Conservation (phyloP, 2,888 invertebrate genomes). For the Himalopsyche anomala region DNA sequence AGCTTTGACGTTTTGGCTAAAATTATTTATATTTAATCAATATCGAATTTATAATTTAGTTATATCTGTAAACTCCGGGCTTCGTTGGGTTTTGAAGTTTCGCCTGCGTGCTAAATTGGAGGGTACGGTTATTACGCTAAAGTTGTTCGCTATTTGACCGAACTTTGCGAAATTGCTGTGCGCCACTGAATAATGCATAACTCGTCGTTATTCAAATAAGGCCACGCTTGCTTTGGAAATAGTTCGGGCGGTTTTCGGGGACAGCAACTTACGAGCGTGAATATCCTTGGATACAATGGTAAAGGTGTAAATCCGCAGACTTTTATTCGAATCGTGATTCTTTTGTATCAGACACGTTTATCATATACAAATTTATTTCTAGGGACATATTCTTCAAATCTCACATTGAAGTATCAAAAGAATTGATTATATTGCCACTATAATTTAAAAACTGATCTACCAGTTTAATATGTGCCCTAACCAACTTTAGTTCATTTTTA, state of each 20-base stretch:
- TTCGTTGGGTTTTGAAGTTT: neutral
- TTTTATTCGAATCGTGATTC: too few species aligned
- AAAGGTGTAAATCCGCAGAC: neutral
- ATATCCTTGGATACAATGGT: neutral
- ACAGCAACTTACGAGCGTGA: neutral
- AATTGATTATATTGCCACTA: too few species aligned
- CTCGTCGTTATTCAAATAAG: constrained; percentile 16
- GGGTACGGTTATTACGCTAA: constrained; percentile 14
- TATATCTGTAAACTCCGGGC: neutral
- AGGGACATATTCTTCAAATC: too few species aligned
- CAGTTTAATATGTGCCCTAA: too few species aligned
- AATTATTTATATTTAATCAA: too few species aligned
- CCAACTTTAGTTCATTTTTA: too few species aligned
- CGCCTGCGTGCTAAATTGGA: neutral
- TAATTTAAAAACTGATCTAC: too few species aligned
- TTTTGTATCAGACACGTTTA: too few species aligned
- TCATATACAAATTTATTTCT: too few species aligned
- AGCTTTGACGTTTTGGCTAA: too few species aligned
- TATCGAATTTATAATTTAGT: too few species aligned
- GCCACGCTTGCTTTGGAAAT: constrained; percentile 26
- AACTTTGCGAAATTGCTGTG: constrained; percentile 8
- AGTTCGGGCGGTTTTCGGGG: constrained; percentile 7
- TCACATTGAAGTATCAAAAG: too few species aligned
- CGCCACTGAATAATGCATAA: constrained; percentile 20
- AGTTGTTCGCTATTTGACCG: constrained; percentile 27